phyloP scores from a whole-genome alignment of 2,797 vertebrate genomes.

The Euphonia xanthogaster region DNA sequence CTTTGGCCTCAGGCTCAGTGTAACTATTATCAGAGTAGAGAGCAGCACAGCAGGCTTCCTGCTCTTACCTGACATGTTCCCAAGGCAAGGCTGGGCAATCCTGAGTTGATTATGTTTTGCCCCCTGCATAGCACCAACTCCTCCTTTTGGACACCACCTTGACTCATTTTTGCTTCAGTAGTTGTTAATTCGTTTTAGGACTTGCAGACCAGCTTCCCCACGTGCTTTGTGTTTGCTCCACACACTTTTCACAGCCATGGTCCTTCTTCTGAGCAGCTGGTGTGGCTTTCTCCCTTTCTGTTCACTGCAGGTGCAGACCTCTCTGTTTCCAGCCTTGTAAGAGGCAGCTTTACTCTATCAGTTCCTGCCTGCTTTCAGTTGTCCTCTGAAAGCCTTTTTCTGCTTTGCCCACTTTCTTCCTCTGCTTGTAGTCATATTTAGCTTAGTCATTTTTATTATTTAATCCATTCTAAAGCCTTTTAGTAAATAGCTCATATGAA shows the following conservation, averaged over 20 bases:
- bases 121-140: accelerated
- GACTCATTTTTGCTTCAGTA: not conserved
- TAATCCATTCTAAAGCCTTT: slow-evolving; percentile 28
- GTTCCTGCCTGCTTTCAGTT: not conserved
- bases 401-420: not conserved
- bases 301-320: not conserved
- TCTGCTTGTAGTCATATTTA: not conserved
- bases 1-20: not conserved
- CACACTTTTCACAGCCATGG: not conserved
- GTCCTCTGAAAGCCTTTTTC: not conserved
- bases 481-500: slow-evolving; percentile 1
- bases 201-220: not conserved
- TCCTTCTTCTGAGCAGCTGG: not conserved
- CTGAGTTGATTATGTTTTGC: not conserved
- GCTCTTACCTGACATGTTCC: not conserved
- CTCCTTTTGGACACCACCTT: not conserved
- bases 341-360: not conserved
- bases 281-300: not conserved
- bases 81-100: not conserved
- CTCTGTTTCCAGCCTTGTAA: not conserved
- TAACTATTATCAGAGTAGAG: not conserved
- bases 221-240: not conserved
- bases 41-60: not conserved
- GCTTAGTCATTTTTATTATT: slow-evolving; percentile 30
- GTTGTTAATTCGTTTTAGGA: not conserved